Evolutionary conservation across 2,797 vertebrate genomes (phyloP).

Genomic region (Oreortyx pictus): DNA sequence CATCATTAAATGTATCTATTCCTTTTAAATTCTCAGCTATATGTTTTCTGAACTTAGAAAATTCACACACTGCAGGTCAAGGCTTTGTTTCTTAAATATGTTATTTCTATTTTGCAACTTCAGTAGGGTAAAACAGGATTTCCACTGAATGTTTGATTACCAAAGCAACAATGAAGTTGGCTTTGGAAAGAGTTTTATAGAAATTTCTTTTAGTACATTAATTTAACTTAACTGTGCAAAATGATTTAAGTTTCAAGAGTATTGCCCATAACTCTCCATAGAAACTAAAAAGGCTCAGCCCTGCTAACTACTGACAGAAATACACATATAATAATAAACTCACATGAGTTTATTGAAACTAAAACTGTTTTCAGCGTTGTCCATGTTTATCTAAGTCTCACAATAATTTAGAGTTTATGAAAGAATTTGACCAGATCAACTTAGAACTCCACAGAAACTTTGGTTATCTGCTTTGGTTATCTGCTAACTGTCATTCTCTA

Average conservation of each 20-base stretch:
- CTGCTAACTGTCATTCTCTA: neutral
- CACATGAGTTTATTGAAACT: neutral
- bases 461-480: too few relatives aligned
- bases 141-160: neutral
- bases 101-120: neutral
- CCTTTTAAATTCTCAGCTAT: neutral
- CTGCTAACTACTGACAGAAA: neutral
- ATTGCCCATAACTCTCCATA: neutral
- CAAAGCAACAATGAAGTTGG: neutral
- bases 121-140: neutral
- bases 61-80: neutral
- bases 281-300: neutral
- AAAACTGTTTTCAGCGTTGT: neutral
- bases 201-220: neutral
- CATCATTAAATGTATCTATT: neutral
- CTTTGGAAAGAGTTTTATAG: neutral
- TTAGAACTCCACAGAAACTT: neutral
- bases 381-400: neutral
- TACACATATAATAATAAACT: too few relatives aligned
- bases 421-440: neutral
- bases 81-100: neutral
- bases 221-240: neutral
- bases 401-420: neutral
- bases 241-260: neutral
- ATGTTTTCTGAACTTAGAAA: neutral